phyloP scores from a whole-genome alignment of 2,888 invertebrate genomes.

The Sphaerophoria taeniata region DNA sequence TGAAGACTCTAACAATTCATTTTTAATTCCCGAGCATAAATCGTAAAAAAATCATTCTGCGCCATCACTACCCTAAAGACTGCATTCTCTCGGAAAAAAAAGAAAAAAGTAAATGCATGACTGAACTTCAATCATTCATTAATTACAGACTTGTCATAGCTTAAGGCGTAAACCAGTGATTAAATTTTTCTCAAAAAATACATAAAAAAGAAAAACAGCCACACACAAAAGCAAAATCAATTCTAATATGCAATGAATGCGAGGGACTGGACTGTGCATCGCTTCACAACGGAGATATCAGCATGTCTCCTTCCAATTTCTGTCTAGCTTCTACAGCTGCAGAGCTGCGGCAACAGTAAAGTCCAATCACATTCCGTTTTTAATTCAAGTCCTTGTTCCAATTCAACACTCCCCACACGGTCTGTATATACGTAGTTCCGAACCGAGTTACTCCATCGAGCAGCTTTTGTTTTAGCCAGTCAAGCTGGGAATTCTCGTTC shows the following conservation, averaged over 20 bases:
- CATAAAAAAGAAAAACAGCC: conserved; percentile 35
- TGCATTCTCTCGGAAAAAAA: too few relatives aligned
- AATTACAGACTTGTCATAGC: conserved; percentile 66
- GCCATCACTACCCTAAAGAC: too few relatives aligned
- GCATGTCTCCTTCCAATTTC: conserved; percentile 24
- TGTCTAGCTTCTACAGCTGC: conserved; percentile 16
- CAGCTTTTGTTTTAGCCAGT: conserved; percentile 70
- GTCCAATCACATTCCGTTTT: conserved; percentile 64
- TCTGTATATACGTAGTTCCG: too few relatives aligned
- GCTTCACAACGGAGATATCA: conserved; percentile 16
- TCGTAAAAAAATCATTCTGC: conserved; percentile 46
- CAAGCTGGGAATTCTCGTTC: conserved; percentile 49
- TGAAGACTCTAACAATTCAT: conserved; percentile 33
- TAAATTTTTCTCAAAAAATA: conserved; percentile 53
- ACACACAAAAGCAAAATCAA: conserved; percentile 65
- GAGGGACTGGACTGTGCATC: not conserved
- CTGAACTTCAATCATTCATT: conserved; percentile 73
- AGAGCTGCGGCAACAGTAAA: conserved; percentile 33
- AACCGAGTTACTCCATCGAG: conserved; percentile 55
- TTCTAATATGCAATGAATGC: conserved; percentile 56
- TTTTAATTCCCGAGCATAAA: conserved; percentile 22
- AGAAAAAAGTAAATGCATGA: conserved; percentile 61
- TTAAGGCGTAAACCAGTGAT: conserved; percentile 73
- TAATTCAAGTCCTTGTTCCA: conserved; percentile 70
- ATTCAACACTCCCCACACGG: conserved; percentile 49